Percentiles rank a stretch among this genome's conserved stretches.
Conservation (phyloP, 37 sponge, comb jelly and placozoan genomes). For the Eunapius fragilis region DNA sequence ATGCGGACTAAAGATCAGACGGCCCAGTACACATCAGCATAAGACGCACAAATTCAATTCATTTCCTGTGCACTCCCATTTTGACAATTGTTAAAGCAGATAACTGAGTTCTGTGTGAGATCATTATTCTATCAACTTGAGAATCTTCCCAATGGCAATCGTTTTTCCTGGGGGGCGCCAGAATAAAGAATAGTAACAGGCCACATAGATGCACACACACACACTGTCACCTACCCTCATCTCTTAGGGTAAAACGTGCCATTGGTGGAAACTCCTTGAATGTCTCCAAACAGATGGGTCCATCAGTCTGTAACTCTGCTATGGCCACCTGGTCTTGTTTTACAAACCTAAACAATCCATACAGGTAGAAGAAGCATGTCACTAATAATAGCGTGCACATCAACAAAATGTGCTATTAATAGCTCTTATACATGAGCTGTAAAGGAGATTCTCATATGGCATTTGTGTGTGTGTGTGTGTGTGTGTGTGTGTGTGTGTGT, state of each 20-base stretch:
- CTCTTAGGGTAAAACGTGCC: slow-evolving; percentile 96
- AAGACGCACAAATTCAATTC: neutral
- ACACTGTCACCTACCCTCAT: slow-evolving; percentile 83
- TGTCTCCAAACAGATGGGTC: slow-evolving; percentile 92
- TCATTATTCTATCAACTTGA: slow-evolving; percentile 80
- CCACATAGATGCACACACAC: neutral
- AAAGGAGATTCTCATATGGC: too few species aligned
- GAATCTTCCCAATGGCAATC: slow-evolving; percentile 96
- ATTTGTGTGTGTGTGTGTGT: too few species aligned
- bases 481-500: too few species aligned
- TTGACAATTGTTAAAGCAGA: neutral
- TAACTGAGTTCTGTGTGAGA: neutral
- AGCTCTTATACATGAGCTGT: too few species aligned
- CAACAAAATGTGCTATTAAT: too few species aligned
- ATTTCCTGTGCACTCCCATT: neutral
- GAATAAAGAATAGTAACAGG: neutral
- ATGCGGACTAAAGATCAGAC: too few species aligned
- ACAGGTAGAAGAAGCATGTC: neutral
- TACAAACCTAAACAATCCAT: slow-evolving; percentile 72
- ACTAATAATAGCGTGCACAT: too few species aligned
- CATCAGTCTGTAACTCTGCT: slow-evolving; percentile 80
- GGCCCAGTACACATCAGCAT: neutral
- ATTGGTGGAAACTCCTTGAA: slow-evolving; percentile 97
- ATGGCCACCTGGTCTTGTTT: slow-evolving; percentile 91
- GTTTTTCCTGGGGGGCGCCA: slow-evolving; percentile 79